Evolutionary conservation across 2,888 invertebrate genomes (phyloP), one percentile per base, ranked within the genome.

Genomic region (Colostygia pectinataria): DNA sequence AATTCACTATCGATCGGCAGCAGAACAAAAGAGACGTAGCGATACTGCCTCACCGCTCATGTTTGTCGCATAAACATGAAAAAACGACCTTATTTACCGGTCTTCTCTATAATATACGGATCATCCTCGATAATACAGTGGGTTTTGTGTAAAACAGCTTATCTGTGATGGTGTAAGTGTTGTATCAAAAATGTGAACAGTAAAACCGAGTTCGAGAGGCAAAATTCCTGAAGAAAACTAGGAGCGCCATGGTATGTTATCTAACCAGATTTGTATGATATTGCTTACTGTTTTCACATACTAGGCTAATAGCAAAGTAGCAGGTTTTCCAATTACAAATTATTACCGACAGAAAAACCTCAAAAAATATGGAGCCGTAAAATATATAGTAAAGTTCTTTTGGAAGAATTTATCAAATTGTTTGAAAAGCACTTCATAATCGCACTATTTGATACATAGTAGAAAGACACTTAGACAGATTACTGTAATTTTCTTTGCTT

Each of bases 31-130:
- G 78, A 68, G 84, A 83, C 65, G 55, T 55, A 63, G 55, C 70
- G 69, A 83, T 89, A 77, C 59, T 55, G 69, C 75, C 62, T 57
- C 59, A 59, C 80, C 66, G 59, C 66, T 88, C 83, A 51, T 40
- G 65, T 80, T 82, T 86, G 87, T 79, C 86, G 89, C 88, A 88
- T 85, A 77, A 82, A 81, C 79, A 80, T 79, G 77, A 64, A 82
- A 83, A 83, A 67, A 69, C 77, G 73, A 79, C 77, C 73, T 74
- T 81, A 80, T 78, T 74, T 71, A 75, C 76, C 62, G 59, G 64
- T 57, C 53, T 56, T 57, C 65, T 54, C 51, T 53, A 61, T 58
- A 66, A 62, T 69, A 66, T 57, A 55, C 57, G 43, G 62, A 66
- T 59, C 54, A 56, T 57, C 55, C 46, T 36, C 44, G 58, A 50